A percentile compares a stretch with the other conserved stretches of the same genome.
Evolutionary conservation across 2,888 invertebrate species (phyloP).

Genomic region (Girardia tigrina): DNA sequence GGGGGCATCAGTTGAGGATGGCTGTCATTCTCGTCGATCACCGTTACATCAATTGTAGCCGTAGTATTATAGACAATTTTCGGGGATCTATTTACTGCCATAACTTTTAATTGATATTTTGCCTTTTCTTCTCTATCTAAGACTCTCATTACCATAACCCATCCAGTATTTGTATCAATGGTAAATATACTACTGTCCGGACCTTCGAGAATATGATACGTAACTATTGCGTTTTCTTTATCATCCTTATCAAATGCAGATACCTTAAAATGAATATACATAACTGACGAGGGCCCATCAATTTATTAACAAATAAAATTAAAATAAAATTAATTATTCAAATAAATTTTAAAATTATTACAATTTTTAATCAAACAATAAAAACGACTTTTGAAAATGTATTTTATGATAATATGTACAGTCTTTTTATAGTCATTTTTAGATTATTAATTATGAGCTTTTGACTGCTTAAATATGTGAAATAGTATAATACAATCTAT

Average conservation of each 20-base stretch:
- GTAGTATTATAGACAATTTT: conserved; percentile 16
- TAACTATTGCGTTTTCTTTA: conserved; percentile 26
- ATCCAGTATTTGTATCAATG: conserved; percentile 17
- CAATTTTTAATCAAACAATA: no score
- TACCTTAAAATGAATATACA: not conserved
- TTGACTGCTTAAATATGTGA: no score
- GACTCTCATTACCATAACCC: not conserved
- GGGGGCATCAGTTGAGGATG: conserved; percentile 7
- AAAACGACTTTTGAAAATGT: no score
- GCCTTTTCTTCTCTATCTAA: conserved; percentile 29
- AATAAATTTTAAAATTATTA: no score
- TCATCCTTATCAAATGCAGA: conserved; percentile 27
- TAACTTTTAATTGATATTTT: not conserved
- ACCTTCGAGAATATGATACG: conserved; percentile 3
- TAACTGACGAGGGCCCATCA: no score
- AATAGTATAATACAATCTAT: no score
- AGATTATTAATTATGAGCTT: no score
- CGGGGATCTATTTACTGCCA: not conserved
- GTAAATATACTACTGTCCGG: not conserved
- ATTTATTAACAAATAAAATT: no score
- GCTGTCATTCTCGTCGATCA: conserved; percentile 26
- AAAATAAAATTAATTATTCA: no score
- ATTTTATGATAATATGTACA: no score
- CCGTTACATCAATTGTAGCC: not conserved
- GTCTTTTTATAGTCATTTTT: no score